These are phyloP conservation scores for Drosophila ironensis DNA, from an alignment of 1,140 invertebrate genomes.

Conservation along the genomic window DNA sequence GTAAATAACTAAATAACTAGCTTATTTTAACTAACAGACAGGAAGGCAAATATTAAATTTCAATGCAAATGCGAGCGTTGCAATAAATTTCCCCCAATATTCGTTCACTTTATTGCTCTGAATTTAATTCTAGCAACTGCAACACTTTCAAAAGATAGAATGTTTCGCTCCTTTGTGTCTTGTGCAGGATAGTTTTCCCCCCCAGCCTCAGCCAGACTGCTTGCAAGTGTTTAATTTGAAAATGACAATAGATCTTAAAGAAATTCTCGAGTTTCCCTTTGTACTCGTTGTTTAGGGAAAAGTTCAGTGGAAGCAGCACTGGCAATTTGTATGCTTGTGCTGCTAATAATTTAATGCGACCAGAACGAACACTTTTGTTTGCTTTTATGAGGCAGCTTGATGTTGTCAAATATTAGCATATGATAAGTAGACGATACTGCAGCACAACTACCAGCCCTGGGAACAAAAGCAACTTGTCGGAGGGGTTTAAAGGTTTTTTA, in stretches of 20 bases:
- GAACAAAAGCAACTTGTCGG: constrained; percentile 20
- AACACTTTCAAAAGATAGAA: no score
- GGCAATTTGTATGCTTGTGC: no score
- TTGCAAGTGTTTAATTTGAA: neutral
- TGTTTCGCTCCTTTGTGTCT: no score
- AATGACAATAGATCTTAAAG: neutral
- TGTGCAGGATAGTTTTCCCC: no score
- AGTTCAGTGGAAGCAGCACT: neutral
- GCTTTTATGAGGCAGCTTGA: constrained; percentile 44
- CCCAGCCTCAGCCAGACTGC: no score
- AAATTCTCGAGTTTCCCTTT: neutral
- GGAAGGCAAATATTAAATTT: neutral
- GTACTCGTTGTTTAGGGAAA: neutral
- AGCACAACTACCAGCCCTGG: neutral
- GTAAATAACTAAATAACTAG: no score
- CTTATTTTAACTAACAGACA: no score
- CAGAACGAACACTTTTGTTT: constrained; percentile 22
- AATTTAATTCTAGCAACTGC: neutral
- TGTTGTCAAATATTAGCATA: constrained; percentile 59
- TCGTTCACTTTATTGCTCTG: neutral
- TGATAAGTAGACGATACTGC: constrained; percentile 37
- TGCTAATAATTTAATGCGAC: neutral
- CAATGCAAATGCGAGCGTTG: neutral
- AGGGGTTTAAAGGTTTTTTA: no score
- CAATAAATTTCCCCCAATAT: neutral